A percentile compares a stretch with the other conserved stretches of the same genome.
Evolutionary conservation across 2,888 invertebrate genomes (phyloP).

Genomic region (Tipula helvola): DNA sequence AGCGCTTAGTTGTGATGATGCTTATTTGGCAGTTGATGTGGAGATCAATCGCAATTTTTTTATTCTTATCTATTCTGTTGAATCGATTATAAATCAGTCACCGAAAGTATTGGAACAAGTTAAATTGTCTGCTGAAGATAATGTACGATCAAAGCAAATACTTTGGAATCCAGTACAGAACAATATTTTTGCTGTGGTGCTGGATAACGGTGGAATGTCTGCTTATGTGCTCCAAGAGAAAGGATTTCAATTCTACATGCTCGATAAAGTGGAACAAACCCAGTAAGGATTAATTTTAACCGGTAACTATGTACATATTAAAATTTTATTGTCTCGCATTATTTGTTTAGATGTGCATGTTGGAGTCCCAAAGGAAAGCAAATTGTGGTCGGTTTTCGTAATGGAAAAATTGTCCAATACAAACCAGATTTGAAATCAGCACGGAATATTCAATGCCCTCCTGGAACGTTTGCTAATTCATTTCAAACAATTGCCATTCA

Average conservation of each 20-base stretch:
- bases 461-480: constrained; percentile 29
- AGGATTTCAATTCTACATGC: constrained; percentile 27
- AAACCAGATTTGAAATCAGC: constrained; percentile 81
- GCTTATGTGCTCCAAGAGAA: constrained; percentile 36
- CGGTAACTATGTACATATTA: neutral
- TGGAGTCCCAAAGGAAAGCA: constrained; percentile 99
- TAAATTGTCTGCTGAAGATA: constrained; percentile 28
- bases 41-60: constrained; percentile 41
- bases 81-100: constrained; percentile 44
- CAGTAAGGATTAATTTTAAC: constrained; percentile 29
- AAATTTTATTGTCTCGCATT: neutral
- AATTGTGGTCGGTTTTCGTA: constrained; percentile 72
- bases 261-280: constrained; percentile 29
- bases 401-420: constrained; percentile 74
- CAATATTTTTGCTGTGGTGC: constrained; percentile 58
- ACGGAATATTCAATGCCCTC: constrained; percentile 57
- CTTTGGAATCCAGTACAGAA: constrained; percentile 80
- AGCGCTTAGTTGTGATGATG: constrained; percentile 65
- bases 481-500: constrained; percentile 54
- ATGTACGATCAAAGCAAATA: constrained; percentile 34
- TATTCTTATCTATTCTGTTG: constrained; percentile 54
- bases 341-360: constrained; percentile 45
- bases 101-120: constrained; percentile 43
- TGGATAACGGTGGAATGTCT: constrained; percentile 53
- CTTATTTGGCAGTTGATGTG: constrained; percentile 56